Evolutionary conservation across 2,888 invertebrate species (phyloP).

Genomic region (Silvanus unidentatus): DNA sequence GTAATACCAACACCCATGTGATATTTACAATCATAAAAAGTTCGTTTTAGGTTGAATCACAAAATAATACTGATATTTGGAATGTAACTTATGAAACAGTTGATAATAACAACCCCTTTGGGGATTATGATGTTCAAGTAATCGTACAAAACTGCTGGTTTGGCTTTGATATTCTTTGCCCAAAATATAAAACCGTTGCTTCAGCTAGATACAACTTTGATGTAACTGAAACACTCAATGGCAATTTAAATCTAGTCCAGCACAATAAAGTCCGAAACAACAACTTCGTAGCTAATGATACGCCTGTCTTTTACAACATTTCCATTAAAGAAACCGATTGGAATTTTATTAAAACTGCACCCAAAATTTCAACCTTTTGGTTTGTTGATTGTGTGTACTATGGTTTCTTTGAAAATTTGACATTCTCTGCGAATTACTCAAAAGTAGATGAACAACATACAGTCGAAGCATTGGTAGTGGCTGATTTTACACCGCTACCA

Average conservation of each 20-base stretch:
- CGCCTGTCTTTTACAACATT: slow-evolving; percentile 53
- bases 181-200: not conserved
- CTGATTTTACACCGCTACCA: slow-evolving; percentile 59
- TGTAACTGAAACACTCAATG: slow-evolving; percentile 60
- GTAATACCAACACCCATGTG: too few relatives aligned
- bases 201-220: slow-evolving; percentile 3
- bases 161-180: slow-evolving; percentile 44
- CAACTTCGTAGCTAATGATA: slow-evolving; percentile 59
- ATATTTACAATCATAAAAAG: not conserved
- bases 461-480: slow-evolving; percentile 66
- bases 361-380: slow-evolving; percentile 64
- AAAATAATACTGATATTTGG: slow-evolving; percentile 56
- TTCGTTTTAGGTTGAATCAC: slow-evolving; percentile 45
- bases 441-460: slow-evolving; percentile 55
- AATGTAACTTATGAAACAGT: slow-evolving; percentile 52
- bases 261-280: slow-evolving; percentile 51
- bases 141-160: slow-evolving; percentile 43
- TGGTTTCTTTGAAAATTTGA: slow-evolving; percentile 57
- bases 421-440: slow-evolving; percentile 59
- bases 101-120: slow-evolving; percentile 49
- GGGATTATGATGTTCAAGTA: slow-evolving; percentile 56
- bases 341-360: slow-evolving; percentile 53
- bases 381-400: slow-evolving; percentile 70
- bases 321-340: slow-evolving; percentile 56
- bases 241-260: slow-evolving; percentile 60